phyloP scores from a whole-genome alignment of 2,797 vertebrate genomes.

The Sebastes kiyomatsui region DNA sequence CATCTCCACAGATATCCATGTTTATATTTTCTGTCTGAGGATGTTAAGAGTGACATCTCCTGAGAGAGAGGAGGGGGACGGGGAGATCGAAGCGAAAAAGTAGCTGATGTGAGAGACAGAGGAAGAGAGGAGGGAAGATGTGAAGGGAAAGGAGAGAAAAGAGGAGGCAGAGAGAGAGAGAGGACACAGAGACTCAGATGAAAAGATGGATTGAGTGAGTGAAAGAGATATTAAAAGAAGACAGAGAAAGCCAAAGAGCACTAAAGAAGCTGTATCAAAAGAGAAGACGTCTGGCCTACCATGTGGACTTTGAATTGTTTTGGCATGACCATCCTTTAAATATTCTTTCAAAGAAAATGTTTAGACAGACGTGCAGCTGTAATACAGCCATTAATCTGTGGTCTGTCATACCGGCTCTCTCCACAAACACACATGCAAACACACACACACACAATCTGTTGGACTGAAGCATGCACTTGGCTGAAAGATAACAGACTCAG shows the following conservation, averaged over 20 bases:
- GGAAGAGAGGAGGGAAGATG: background rate
- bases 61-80: background rate
- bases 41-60: constrained; percentile 71
- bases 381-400: constrained; percentile 53
- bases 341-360: constrained; percentile 69
- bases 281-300: constrained; percentile 27
- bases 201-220: constrained; percentile 28
- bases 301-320: constrained; percentile 60
- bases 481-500: background rate
- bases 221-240: background rate
- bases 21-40: constrained; percentile 76
- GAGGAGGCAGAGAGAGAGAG: background rate
- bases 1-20: constrained; percentile 67
- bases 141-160: background rate
- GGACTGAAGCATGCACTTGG: background rate
- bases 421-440: constrained; percentile 1
- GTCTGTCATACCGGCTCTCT: constrained; percentile 45
- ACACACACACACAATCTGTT: background rate
- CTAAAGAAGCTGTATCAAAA: constrained; percentile 8
- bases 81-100: background rate
- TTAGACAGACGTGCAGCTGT: constrained; percentile 67
- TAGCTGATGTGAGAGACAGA: background rate
- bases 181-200: constrained; percentile 3
- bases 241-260: constrained; percentile 11
- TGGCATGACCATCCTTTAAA: constrained; percentile 50